Conservation (phyloP, 2,797 vertebrate species). For the Cercopithecus petaurista region DNA sequence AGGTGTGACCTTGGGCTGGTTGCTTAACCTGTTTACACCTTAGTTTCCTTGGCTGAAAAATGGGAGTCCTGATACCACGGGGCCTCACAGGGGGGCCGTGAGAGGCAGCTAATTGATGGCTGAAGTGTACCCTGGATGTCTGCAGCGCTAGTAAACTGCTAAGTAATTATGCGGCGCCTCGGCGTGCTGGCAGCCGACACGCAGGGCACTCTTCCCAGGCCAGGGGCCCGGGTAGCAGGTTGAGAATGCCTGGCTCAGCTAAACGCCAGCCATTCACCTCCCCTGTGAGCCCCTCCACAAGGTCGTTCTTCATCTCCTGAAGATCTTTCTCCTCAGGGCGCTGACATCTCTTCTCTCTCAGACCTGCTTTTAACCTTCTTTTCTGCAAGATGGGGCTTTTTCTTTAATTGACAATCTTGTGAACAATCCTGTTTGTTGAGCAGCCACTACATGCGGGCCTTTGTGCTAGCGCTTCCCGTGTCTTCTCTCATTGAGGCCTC, state of each 20-base stretch:
- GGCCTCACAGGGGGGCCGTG: conserved; percentile 63
- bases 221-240: conserved; percentile 37
- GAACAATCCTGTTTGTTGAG: neutral
- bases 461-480: neutral
- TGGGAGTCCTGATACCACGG: conserved; percentile 63
- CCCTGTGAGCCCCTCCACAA: conserved; percentile 24
- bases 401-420: neutral
- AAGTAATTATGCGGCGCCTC: conserved; percentile 75
- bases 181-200: conserved; percentile 50
- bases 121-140: conserved; percentile 76
- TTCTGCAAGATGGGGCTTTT: conserved; percentile 61
- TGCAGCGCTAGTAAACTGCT: conserved; percentile 72
- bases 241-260: conserved; percentile 78
- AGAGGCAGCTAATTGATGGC: conserved; percentile 77
- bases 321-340: neutral
- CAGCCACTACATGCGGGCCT: accelerated
- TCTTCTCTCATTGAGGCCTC: neutral
- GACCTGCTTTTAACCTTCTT: conserved; percentile 52
- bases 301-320: conserved; percentile 67
- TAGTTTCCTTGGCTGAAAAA: conserved; percentile 79
- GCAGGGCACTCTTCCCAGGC: conserved; percentile 69
- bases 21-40: conserved; percentile 70
- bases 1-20: conserved; percentile 67
- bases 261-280: conserved; percentile 62
- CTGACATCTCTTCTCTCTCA: neutral